A percentile compares a stretch with the other conserved stretches of the same genome.
Conservation (phyloP, 53 echinoderm and acorn worm species). For the Zoroaster sp. region DNA sequence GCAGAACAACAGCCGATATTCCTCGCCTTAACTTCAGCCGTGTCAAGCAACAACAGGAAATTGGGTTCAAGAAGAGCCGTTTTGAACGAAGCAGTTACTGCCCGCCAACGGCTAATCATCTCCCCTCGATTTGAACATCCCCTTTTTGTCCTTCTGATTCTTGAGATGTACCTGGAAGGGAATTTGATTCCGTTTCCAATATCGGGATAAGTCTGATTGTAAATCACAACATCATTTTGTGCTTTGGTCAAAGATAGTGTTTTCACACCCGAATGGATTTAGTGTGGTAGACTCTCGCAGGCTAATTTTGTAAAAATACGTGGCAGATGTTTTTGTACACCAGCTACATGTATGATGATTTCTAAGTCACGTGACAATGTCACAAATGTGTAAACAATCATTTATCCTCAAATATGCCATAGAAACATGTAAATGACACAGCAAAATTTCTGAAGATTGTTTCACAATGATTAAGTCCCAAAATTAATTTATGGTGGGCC, state of each 20-base stretch:
- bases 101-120: not conserved
- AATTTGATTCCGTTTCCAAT: constrained; percentile 14
- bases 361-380: too few species aligned
- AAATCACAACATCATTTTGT: not conserved
- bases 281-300: not conserved
- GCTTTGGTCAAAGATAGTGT: not conserved
- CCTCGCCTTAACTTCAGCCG: constrained; percentile 19
- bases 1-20: not conserved
- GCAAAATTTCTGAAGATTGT: too few species aligned
- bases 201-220: not conserved
- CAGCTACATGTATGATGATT: too few species aligned
- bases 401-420: too few species aligned
- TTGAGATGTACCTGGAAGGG: not conserved
- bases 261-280: not conserved
- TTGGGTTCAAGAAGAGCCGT: constrained; percentile 17
- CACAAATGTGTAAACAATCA: too few species aligned
- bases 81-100: not conserved
- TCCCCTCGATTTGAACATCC: not conserved
- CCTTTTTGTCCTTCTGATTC: not conserved
- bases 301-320: too few species aligned
- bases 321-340: too few species aligned
- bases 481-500: too few species aligned
- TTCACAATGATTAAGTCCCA: too few species aligned
- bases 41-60: constrained; percentile 12
- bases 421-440: too few species aligned